Conservation (phyloP, 2,888 invertebrate species). For the Ctenicera cuprea region DNA sequence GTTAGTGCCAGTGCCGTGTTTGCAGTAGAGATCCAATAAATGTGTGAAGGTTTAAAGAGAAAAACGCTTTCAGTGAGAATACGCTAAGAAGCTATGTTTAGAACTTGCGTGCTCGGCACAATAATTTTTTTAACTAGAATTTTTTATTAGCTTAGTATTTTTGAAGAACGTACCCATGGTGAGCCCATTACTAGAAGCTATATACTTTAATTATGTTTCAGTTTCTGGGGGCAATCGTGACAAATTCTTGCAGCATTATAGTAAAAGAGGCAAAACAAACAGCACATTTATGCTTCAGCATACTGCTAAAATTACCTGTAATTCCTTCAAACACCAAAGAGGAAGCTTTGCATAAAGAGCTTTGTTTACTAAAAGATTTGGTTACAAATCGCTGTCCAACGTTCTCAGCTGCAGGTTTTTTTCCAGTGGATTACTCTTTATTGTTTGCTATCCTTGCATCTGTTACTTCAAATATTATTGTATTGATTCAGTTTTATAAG, state of each 20-base stretch:
- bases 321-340: conserved; percentile 11
- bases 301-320: conserved; percentile 12
- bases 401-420: conserved; percentile 62
- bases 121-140: no score
- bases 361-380: conserved; percentile 56
- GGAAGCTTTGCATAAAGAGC: conserved; percentile 48
- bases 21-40: no score
- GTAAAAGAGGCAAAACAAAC: conserved; percentile 11
- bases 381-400: conserved; percentile 52
- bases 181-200: no score
- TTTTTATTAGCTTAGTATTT: no score
- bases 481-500: conserved; percentile 58
- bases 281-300: conserved; percentile 4
- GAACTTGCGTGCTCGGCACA: no score
- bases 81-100: no score
- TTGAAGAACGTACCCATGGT: no score
- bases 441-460: conserved; percentile 59
- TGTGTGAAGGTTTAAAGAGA: no score
- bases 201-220: not conserved
- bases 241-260: not conserved
- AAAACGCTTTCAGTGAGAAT: no score
- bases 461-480: conserved; percentile 62
- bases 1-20: no score
- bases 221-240: not conserved
- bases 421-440: conserved; percentile 57